Conservation (phyloP, 1,140 invertebrate genomes). For the Venustaconcha ellipsiformis region DNA sequence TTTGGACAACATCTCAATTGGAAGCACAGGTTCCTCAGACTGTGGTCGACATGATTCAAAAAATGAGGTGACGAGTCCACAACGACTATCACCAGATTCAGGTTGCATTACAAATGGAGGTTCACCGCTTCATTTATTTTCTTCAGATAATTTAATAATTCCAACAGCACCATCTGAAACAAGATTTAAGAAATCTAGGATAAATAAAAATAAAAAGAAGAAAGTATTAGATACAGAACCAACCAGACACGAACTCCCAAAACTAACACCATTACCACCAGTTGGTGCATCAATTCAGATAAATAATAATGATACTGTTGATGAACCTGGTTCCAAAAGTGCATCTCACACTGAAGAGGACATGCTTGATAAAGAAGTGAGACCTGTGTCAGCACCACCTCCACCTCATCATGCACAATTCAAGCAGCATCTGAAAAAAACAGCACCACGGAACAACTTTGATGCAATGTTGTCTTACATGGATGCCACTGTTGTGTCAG, state of each 20-base stretch:
- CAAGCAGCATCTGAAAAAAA: too few relatives aligned
- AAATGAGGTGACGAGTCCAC: not conserved
- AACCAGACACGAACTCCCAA: slow-evolving; percentile 52
- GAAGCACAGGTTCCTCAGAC: slow-evolving; percentile 30
- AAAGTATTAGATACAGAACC: slow-evolving; percentile 37
- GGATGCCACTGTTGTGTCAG: slow-evolving; percentile 66
- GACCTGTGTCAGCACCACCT: slow-evolving; percentile 17
- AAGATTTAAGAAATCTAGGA: slow-evolving; percentile 22
- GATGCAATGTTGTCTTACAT: slow-evolving; percentile 60
- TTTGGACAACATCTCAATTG: slow-evolving; percentile 22
- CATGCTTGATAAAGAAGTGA: slow-evolving; percentile 19
- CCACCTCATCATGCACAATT: not conserved
- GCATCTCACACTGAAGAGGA: slow-evolving; percentile 8
- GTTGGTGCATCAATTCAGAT: slow-evolving; percentile 27
- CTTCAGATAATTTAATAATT: slow-evolving; percentile 7
- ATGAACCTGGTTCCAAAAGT: not conserved
- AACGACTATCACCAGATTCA: slow-evolving; percentile 56
- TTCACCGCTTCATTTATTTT: slow-evolving; percentile 37
- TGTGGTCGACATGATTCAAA: slow-evolving; percentile 14
- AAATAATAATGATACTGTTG: not conserved
- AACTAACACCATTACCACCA: slow-evolving; percentile 49
- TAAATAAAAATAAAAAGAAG: slow-evolving; percentile 51
- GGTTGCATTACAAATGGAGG: slow-evolving; percentile 62
- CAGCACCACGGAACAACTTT: slow-evolving; percentile 39
- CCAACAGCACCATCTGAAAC: slow-evolving; percentile 13